Conservation (phyloP, 1,140 invertebrate genomes). For the Agrypnia vestita region DNA sequence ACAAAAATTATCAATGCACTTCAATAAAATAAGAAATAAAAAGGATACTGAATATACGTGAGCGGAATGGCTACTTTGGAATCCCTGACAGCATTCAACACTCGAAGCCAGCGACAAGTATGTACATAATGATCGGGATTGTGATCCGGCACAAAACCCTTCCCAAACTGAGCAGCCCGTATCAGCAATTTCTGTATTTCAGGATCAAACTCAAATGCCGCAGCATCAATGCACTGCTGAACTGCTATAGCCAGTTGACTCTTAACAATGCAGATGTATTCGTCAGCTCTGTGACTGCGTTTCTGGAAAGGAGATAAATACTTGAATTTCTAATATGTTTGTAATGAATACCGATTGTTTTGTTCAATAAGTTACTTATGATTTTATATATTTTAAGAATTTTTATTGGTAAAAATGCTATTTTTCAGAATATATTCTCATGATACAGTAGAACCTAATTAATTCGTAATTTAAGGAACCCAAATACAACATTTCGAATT, state of each 20-base stretch:
- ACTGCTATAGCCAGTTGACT: conserved; percentile 86
- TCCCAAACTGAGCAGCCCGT: conserved; percentile 94
- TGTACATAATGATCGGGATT: conserved; percentile 89
- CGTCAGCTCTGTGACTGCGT: conserved; percentile 91
- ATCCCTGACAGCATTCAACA: conserved; percentile 93
- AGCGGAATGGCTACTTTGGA: conserved; percentile 91
- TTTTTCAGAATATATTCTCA: no score
- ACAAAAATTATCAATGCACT: no score
- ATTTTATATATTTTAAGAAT: no score
- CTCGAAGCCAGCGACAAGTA: conserved; percentile 90
- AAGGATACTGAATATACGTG: conserved; percentile 93
- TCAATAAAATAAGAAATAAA: conserved; percentile 49
- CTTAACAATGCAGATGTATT: conserved; percentile 92
- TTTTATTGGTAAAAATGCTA: no score
- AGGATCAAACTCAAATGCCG: conserved; percentile 91
- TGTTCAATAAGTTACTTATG: no score
- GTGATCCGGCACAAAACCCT: conserved; percentile 88
- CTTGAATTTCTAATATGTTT: no score
- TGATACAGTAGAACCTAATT: no score
- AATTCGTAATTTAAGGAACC: no score
- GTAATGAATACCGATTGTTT: no score
- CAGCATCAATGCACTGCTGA: conserved; percentile 92
- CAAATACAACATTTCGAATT: no score
- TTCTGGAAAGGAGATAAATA: conserved; percentile 73
- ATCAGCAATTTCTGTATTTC: conserved; percentile 92